Percentiles rank a stretch among this genome's conserved stretches.
Evolutionary conservation across 2,888 invertebrate species (phyloP).

Genomic region (Coleophora deauratella): DNA sequence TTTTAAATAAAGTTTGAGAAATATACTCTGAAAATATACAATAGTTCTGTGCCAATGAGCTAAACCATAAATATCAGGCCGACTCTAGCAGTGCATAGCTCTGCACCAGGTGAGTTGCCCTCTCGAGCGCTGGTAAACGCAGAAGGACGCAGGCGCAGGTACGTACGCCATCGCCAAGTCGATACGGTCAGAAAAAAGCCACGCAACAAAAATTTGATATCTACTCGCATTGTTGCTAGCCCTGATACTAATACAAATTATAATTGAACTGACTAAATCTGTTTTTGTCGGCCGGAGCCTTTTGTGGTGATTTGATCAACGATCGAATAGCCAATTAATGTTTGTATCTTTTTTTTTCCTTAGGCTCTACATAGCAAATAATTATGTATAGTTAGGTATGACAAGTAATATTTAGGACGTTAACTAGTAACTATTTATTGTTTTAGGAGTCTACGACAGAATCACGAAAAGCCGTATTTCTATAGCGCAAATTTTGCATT

Average conservation of each 20-base stretch:
- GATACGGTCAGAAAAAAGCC: constrained; percentile 34
- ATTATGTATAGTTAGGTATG: no score
- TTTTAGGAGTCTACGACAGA: no score
- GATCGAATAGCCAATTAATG: constrained; percentile 16
- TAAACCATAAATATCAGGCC: constrained; percentile 16
- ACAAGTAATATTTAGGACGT: no score
- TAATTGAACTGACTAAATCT: constrained; percentile 25
- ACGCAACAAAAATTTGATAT: constrained; percentile 63
- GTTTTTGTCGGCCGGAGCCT: constrained; percentile 20
- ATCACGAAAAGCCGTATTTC: no score
- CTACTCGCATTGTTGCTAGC: constrained; percentile 42
- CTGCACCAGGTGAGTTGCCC: constrained; percentile 33
- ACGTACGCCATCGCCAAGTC: constrained; percentile 15
- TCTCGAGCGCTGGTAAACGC: constrained; percentile 56
- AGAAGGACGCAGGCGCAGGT: constrained; percentile 60
- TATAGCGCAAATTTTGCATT: no score
- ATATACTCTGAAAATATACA: background rate
- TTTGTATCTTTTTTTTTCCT: background rate
- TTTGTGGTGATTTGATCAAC: constrained; percentile 20
- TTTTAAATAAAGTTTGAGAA: no score
- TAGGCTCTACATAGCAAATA: no score
- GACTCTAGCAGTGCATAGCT: constrained; percentile 28
- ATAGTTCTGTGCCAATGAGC: no score
- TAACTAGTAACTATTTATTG: no score
- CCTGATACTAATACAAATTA: constrained; percentile 30